Evolutionary conservation across 2,797 vertebrate species (phyloP), one percentile per base, ranked within the genome.

Genomic region (Setipinna tenuifilis): DNA sequence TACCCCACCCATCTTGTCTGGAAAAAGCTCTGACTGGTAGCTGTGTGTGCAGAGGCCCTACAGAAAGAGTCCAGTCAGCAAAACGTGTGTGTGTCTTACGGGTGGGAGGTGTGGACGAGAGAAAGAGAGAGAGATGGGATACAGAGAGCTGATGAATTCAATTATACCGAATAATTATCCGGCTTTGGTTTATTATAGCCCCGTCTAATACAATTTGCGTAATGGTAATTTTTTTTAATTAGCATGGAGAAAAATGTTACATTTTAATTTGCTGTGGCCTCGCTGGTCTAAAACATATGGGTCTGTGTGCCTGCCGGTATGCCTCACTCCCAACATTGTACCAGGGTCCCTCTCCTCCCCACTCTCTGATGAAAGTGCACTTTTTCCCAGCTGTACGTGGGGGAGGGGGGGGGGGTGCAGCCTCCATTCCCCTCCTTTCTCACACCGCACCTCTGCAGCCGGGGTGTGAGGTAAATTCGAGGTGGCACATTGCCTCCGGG

Each of bases 21-120:
- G 50, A 41, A 10, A 9, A 41, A 83, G 81, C 85, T 83, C 85
- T 90, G 86, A 87, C 87, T 88, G 83, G 82, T 78, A 85, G 90
- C 90, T 90, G 88, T 89, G 87, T 89, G 92, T 93, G 90, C 92
- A 91, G 93, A 90, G 92, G 68, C 91, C 91, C 92, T 90, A 90
- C 90, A 92, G 93, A 92, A 89, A 93, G 90, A 90, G 89, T 95
- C 93, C 93, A 92, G 91, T 89, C 89, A 90, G 90, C 89, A 89
- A 84, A 87, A 87, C 90, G 81, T 83, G 82, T 82, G 87, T 86
- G 90, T 90, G 88, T 90, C 89, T 82, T 89, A 54, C 35, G 17
- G 31, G 35, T 21, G 17, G 71, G 71, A 83, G 86, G 83, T 78
- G 6, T 41, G 17, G 71, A 44, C 21, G 71, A 44, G 35, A 78